phyloP scores from a whole-genome alignment of 2,113 vertebrate species.

The Sprattus sprattus region DNA sequence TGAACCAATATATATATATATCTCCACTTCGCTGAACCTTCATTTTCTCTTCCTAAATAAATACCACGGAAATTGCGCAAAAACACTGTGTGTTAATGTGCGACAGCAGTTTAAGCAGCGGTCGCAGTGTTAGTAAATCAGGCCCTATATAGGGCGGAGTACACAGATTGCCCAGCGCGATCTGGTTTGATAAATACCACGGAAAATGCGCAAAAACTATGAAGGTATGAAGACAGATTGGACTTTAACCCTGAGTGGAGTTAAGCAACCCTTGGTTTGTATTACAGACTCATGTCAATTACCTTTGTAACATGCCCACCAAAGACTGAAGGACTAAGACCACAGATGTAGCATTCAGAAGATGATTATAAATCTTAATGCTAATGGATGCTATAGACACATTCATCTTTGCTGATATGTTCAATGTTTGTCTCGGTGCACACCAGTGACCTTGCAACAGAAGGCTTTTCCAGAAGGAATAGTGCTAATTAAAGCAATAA shows the following conservation, averaged over 20 bases:
- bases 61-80: too few species aligned
- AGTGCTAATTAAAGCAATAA: not conserved
- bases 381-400: not conserved
- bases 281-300: not conserved
- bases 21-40: too few species aligned
- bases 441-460: not conserved
- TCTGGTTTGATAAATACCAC: too few species aligned
- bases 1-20: too few species aligned
- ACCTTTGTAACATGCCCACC: not conserved
- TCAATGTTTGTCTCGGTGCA: not conserved
- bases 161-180: too few species aligned
- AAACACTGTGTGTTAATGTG: too few species aligned
- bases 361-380: not conserved
- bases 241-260: not conserved
- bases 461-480: slow-evolving; percentile 10
- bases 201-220: too few species aligned
- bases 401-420: not conserved
- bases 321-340: not conserved
- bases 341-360: not conserved
- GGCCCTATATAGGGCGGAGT: too few species aligned
- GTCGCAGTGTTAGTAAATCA: too few species aligned
- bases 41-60: too few species aligned
- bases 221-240: not conserved
- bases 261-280: not conserved
- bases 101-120: too few species aligned